Percentiles rank a stretch among this genome's conserved stretches.
Conservation (phyloP, 2,113 vertebrate species). For the Myotis yumanensis region DNA sequence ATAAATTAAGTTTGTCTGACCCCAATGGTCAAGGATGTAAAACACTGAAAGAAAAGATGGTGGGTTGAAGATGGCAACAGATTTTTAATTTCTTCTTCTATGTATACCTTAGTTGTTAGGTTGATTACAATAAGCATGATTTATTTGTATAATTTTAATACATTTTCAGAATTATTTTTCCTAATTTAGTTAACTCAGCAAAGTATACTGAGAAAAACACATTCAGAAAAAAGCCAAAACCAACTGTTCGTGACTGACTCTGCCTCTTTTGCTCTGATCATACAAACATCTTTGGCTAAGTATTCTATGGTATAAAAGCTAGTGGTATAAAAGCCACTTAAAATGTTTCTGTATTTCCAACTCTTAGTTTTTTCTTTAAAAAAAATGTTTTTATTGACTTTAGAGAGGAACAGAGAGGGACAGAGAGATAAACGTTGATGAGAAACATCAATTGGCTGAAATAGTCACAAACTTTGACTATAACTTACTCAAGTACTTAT, state of each 20-base stretch:
- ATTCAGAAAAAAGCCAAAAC: background rate
- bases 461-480: background rate
- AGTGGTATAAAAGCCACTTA: background rate
- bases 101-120: background rate
- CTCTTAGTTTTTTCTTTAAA: background rate
- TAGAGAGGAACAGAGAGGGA: too few relatives aligned
- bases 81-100: conserved; percentile 22
- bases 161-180: conserved; percentile 50
- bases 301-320: background rate
- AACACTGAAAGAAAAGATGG: background rate
- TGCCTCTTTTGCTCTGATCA: background rate
- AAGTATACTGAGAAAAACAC: conserved; percentile 23
- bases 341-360: background rate
- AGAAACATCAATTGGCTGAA: background rate
- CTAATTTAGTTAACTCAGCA: conserved; percentile 33
- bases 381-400: too few relatives aligned
- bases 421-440: too few relatives aligned
- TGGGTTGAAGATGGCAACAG: background rate
- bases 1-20: background rate
- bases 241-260: background rate
- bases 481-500: background rate
- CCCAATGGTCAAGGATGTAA: background rate
- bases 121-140: background rate
- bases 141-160: conserved; percentile 23
- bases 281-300: background rate